These are phyloP conservation scores for Isotomurus palustris DNA, from an alignment of 2,888 invertebrate genomes.

Conservation along the genomic window DNA sequence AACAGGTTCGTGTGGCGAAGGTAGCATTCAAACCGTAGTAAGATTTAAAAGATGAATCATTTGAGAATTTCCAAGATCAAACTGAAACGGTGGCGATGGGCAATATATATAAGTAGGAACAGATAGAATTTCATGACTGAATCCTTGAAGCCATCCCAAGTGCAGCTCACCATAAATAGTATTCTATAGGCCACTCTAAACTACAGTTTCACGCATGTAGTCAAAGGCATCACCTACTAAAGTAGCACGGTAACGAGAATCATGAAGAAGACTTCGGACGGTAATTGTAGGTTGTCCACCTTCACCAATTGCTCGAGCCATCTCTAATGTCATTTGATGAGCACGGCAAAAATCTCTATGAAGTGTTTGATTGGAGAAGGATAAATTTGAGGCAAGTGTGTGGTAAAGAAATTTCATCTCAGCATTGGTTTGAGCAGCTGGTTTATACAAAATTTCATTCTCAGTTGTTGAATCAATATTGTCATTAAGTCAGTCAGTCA, in stretches of 20 bases:
- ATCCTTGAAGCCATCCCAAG: not conserved
- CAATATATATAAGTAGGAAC: not conserved
- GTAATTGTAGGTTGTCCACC: not conserved
- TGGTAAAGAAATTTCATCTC: conserved; percentile 5
- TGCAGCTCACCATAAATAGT: not conserved
- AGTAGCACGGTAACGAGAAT: conserved; percentile 1
- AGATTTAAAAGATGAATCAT: not conserved
- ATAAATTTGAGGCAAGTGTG: not conserved
- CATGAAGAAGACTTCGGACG: not conserved
- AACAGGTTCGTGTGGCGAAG: not conserved
- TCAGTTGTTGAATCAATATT: no score
- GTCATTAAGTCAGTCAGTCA: no score
- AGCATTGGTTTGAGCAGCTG: not conserved
- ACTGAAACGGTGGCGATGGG: not conserved
- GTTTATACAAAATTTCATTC: no score
- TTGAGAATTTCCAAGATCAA: not conserved
- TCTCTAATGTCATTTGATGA: conserved; percentile 3
- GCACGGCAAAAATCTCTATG: conserved; percentile 4
- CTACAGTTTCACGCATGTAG: not conserved
- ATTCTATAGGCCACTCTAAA: conserved; percentile 1
- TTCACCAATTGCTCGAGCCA: conserved; percentile 6
- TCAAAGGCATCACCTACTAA: conserved; percentile 1
- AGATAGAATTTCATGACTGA: not conserved
- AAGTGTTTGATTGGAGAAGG: conserved; percentile 4
- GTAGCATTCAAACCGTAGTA: not conserved